Percentiles rank a stretch among this genome's conserved stretches.
phyloP scores from a whole-genome alignment of 2,888 invertebrate genomes.

The Polyommatus icarus region DNA sequence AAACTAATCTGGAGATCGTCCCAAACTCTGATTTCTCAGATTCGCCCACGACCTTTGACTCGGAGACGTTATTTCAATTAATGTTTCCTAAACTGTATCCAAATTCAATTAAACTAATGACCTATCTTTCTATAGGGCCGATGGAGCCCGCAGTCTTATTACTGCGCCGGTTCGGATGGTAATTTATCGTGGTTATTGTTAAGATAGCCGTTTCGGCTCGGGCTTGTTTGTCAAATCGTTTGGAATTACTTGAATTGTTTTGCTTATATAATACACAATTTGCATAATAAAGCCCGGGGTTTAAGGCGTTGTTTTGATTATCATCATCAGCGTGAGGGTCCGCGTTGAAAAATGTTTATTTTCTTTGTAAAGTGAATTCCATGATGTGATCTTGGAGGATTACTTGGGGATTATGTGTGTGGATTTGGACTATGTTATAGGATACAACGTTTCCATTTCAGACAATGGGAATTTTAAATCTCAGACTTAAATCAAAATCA shows the following conservation, averaged over 20 bases:
- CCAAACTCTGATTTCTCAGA: slow-evolving; percentile 39
- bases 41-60: slow-evolving; percentile 38
- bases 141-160: slow-evolving; percentile 55
- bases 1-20: slow-evolving; percentile 29
- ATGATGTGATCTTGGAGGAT: neutral
- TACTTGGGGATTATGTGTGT: neutral
- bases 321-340: neutral
- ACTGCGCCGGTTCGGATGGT: slow-evolving; percentile 66
- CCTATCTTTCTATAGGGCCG: slow-evolving; percentile 50
- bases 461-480: no score
- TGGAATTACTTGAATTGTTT: slow-evolving; percentile 59
- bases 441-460: neutral
- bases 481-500: no score
- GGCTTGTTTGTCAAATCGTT: slow-evolving; percentile 49
- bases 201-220: slow-evolving; percentile 51
- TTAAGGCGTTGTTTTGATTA: slow-evolving; percentile 14
- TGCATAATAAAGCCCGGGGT: slow-evolving; percentile 22
- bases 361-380: neutral
- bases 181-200: slow-evolving; percentile 69
- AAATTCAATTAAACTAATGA: slow-evolving; percentile 63
- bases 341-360: slow-evolving; percentile 9
- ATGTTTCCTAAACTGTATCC: slow-evolving; percentile 47
- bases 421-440: neutral
- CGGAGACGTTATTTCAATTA: slow-evolving; percentile 44
- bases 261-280: slow-evolving; percentile 37